Percentiles rank a stretch among this genome's conserved stretches.
These are phyloP conservation scores for Crepidodera aurea DNA, from an alignment of 2,888 invertebrate genomes.

Conservation along the genomic window DNA sequence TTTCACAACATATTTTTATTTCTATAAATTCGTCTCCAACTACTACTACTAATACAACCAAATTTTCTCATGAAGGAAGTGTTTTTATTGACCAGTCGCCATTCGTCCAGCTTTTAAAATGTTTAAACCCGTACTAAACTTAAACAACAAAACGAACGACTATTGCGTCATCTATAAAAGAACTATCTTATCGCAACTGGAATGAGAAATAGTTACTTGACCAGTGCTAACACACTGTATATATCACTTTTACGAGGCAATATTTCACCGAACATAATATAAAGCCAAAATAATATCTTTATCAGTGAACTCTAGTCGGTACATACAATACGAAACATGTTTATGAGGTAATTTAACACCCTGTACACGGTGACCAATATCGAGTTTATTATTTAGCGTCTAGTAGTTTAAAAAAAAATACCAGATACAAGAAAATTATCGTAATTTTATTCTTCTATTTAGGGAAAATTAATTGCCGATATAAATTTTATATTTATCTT, in stretches of 20 bases:
- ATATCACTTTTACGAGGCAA: constrained; percentile 33
- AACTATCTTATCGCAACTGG: neutral
- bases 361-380: neutral
- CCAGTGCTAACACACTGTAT: constrained; percentile 14
- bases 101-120: too few species aligned
- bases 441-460: neutral
- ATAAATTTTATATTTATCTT: neutral
- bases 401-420: too few species aligned
- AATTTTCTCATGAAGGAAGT: too few species aligned
- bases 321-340: neutral
- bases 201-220: constrained; percentile 8
- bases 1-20: too few species aligned
- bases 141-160: neutral
- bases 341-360: constrained; percentile 4
- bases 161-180: neutral
- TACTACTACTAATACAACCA: too few species aligned
- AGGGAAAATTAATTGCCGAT: neutral
- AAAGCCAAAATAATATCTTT: constrained; percentile 29
- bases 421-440: too few species aligned
- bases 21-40: too few species aligned
- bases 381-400: neutral
- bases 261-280: constrained; percentile 25
- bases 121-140: neutral
- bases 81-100: too few species aligned
- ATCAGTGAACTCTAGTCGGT: constrained; percentile 6